These are phyloP conservation scores for Guaruba guarouba DNA, from an alignment of 2,113 vertebrate species.

Conservation along the genomic window DNA sequence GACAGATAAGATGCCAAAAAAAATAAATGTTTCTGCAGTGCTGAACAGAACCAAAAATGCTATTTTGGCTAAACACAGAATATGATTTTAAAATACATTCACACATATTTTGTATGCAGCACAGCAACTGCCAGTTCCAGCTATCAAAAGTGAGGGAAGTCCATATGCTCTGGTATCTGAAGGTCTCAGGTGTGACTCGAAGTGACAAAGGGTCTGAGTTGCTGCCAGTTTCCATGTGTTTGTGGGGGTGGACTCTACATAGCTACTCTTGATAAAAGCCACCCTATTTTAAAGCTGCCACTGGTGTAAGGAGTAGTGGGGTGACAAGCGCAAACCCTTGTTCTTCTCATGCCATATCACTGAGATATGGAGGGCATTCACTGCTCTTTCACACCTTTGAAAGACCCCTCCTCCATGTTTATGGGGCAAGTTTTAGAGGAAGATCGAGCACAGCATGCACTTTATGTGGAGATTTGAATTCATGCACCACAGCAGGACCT, in stretches of 20 bases:
- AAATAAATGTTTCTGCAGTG: neutral
- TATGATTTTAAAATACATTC: conserved; percentile 17
- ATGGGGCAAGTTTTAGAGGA: neutral
- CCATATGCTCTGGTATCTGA: neutral
- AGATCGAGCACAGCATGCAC: neutral
- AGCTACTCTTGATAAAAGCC: neutral
- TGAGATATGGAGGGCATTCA: neutral
- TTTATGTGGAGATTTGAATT: neutral
- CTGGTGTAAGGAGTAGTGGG: neutral
- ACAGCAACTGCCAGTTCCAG: neutral
- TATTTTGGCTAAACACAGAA: conserved; percentile 5
- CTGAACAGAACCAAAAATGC: neutral
- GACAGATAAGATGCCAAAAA: conserved; percentile 16
- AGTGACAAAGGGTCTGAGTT: neutral
- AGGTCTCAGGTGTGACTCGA: neutral
- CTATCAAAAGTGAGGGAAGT: neutral
- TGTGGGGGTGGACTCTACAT: neutral
- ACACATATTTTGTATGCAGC: neutral
- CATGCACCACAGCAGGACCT: neutral
- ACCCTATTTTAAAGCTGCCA: neutral
- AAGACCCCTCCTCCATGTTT: neutral
- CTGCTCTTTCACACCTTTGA: neutral
- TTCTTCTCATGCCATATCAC: neutral
- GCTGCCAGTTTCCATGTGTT: neutral
- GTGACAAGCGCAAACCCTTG: neutral